These are phyloP conservation scores for Laupala kohalensis DNA, from an alignment of 1,140 invertebrate species.

Conservation along the genomic window DNA sequence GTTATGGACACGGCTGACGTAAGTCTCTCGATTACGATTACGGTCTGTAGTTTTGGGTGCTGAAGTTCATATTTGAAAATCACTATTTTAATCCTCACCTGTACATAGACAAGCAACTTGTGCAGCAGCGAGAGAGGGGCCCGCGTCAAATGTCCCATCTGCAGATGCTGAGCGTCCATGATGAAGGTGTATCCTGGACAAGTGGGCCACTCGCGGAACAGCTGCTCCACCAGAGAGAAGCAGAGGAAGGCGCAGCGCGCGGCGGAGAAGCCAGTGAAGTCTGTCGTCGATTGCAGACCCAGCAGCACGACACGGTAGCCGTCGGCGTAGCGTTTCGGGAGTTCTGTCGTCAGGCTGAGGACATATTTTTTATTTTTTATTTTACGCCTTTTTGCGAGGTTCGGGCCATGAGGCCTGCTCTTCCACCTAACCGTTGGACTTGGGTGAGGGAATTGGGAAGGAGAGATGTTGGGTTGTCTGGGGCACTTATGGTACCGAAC, in stretches of 20 bases:
- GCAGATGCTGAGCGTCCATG: slow-evolving; percentile 16
- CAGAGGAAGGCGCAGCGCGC: background rate
- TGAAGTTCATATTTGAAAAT: no score
- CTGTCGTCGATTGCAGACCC: background rate
- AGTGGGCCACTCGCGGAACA: background rate
- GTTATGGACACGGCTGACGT: no score
- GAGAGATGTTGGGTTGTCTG: no score
- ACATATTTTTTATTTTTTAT: no score
- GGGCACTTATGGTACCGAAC: no score
- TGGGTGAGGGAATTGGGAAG: no score
- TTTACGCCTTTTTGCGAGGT: no score
- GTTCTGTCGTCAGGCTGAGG: background rate
- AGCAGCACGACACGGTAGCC: background rate
- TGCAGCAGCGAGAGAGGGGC: slow-evolving; percentile 4
- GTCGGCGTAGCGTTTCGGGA: background rate
- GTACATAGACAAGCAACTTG: slow-evolving; percentile 13
- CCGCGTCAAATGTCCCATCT: slow-evolving; percentile 15
- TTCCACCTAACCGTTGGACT: no score
- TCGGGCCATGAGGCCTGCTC: no score
- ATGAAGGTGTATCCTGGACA: slow-evolving; percentile 17
- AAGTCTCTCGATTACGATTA: no score
- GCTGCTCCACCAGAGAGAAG: background rate
- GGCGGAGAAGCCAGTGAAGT: background rate
- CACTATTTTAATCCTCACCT: no score
- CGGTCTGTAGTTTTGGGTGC: no score